A percentile compares a stretch with the other conserved stretches of the same genome.
Conservation (phyloP, 2,888 invertebrate species). For the Zygaena filipendulae region DNA sequence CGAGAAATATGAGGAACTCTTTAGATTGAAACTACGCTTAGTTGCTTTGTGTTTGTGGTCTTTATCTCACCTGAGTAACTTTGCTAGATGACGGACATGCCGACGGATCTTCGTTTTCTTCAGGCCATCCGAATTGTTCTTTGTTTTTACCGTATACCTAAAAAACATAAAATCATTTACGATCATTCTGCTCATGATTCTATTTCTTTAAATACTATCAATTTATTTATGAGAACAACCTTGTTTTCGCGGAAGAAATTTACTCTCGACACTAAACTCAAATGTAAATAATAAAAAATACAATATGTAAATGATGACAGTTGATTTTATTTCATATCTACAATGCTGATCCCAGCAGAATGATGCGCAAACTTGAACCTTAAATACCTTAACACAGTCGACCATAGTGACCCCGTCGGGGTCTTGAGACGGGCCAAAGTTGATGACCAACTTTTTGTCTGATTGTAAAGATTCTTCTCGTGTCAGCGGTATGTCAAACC, state of each 20-base stretch:
- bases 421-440: slow-evolving; percentile 88
- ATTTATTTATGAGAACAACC: too few relatives aligned
- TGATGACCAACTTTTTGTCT: slow-evolving; percentile 88
- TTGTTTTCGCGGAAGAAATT: too few relatives aligned
- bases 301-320: too few relatives aligned
- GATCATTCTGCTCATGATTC: too few relatives aligned
- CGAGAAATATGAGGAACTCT: too few relatives aligned
- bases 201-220: too few relatives aligned
- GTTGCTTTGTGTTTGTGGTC: too few relatives aligned
- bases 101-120: slow-evolving; percentile 86
- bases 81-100: slow-evolving; percentile 56
- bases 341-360: neutral
- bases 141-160: slow-evolving; percentile 92
- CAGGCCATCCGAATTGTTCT: slow-evolving; percentile 97
- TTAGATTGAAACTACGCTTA: too few relatives aligned
- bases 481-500: slow-evolving; percentile 96
- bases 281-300: neutral
- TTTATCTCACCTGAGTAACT: slow-evolving; percentile 45
- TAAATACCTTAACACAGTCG: slow-evolving; percentile 89
- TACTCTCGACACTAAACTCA: neutral
- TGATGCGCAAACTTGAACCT: too few relatives aligned
- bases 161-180: slow-evolving; percentile 11
- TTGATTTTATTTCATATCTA: too few relatives aligned
- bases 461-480: slow-evolving; percentile 93
- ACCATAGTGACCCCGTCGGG: slow-evolving; percentile 91